phyloP scores from a whole-genome alignment of 1,140 invertebrate genomes.

The Drosophila parabipectinata region DNA sequence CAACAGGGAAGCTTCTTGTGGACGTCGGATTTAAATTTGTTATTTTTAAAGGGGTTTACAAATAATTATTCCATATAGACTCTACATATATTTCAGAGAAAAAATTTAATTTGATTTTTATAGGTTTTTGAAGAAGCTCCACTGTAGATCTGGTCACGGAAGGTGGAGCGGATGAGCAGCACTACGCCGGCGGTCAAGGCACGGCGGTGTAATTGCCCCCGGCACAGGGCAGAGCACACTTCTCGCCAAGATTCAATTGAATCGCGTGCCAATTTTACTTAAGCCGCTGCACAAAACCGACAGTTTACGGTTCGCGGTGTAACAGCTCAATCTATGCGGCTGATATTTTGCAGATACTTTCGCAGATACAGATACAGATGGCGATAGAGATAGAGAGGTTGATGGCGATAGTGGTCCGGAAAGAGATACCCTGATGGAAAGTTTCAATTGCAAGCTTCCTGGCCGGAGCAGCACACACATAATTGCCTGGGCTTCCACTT shows the following conservation, averaged over 20 bases:
- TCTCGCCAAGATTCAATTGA: conserved; percentile 72
- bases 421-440: conserved; percentile 14
- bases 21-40: background rate
- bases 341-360: conserved; percentile 30
- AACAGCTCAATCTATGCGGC: conserved; percentile 45
- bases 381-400: conserved; percentile 2
- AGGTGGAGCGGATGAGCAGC: conserved; percentile 16
- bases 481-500: conserved; percentile 55
- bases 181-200: conserved; percentile 42
- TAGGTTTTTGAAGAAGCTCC: background rate
- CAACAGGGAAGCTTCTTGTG: conserved; percentile 10
- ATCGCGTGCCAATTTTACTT: conserved; percentile 81
- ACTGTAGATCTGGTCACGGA: conserved; percentile 18
- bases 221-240: conserved; percentile 60
- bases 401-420: background rate
- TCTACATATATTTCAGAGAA: too few relatives aligned
- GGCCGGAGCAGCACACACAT: conserved; percentile 30
- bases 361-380: conserved; percentile 10
- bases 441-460: conserved; percentile 53
- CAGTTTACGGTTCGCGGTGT: conserved; percentile 26
- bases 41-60: background rate
- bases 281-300: conserved; percentile 52
- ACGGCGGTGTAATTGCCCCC: conserved; percentile 52
- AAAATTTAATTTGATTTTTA: too few relatives aligned
- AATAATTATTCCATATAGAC: too few relatives aligned